phyloP scores from a whole-genome alignment of 2,888 invertebrate genomes.

The Cerastoderma edule region DNA sequence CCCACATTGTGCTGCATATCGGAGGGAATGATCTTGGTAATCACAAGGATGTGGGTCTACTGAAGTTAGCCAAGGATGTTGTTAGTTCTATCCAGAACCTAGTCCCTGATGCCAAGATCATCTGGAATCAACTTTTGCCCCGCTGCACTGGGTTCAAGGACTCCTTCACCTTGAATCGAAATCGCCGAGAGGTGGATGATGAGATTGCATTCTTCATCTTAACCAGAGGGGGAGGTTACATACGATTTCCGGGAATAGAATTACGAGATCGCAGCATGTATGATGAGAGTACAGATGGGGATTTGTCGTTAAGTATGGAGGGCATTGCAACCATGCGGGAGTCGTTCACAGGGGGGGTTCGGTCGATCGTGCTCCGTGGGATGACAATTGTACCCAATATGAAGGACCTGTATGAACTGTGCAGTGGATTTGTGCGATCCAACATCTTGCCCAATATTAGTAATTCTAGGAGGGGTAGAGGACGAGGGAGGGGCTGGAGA shows the following conservation, averaged over 20 bases:
- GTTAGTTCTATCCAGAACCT: slow-evolving; percentile 21
- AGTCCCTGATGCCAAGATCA: slow-evolving; percentile 29
- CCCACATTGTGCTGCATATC: slow-evolving; percentile 45
- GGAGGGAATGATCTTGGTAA: slow-evolving; percentile 47
- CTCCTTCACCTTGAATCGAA: slow-evolving; percentile 19
- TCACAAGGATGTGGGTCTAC: neutral
- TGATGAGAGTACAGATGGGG: slow-evolving; percentile 25
- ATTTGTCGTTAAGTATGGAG: slow-evolving; percentile 26
- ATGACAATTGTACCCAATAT: slow-evolving; percentile 44
- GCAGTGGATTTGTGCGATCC: slow-evolving; percentile 30
- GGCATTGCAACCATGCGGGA: slow-evolving; percentile 21
- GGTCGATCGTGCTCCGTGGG: slow-evolving; percentile 34
- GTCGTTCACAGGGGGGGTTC: slow-evolving; percentile 27
- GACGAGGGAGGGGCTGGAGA: no score
- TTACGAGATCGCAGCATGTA: slow-evolving; percentile 24
- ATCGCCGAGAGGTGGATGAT: slow-evolving; percentile 35
- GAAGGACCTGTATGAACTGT: slow-evolving; percentile 21
- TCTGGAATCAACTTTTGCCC: slow-evolving; percentile 51
- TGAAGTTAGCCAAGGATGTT: slow-evolving; percentile 20
- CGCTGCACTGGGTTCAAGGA: slow-evolving; percentile 21
- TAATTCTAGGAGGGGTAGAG: no score
- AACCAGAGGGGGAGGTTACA: slow-evolving; percentile 37
- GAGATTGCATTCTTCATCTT: slow-evolving; percentile 35
- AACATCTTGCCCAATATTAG: slow-evolving; percentile 13
- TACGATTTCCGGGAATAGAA: slow-evolving; percentile 34